Base-by-base conservation (phyloP, 2,888 invertebrate species). In the Biston stratarius region DNA sequence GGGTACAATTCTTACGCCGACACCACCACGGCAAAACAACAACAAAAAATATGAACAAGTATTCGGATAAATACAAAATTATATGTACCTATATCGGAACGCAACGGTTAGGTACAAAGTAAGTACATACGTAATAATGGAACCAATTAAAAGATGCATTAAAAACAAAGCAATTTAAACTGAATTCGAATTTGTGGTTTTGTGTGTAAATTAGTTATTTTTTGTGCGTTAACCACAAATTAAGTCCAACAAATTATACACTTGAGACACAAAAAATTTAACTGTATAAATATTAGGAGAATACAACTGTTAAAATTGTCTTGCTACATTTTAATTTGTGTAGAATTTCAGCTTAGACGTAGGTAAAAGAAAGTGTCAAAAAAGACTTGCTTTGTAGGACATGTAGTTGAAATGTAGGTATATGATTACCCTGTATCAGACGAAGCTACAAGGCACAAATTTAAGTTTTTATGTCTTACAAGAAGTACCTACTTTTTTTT, bases 121-220 rank as follows among this genome's bases (percentile, higher is more conserved):
- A 48, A 48, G 24, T 48, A 5, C 11, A 48, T 24, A 33, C 1
- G 3, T 11, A 48, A 9, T 48, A 48, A 15, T 24, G 5, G 15
- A 10, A 47, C 24, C 6, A 14, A 5, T 48, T 24, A 49, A 33
- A 49, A 42, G 40, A 10, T 42, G 33, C 8, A 60, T 6, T 48
- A 48, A 48, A 48, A 48, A 48, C 48, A 48, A 48, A 48, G 48
- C 48, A 15, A 48, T 48, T 48, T 48, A 48, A 48, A 48, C 48
- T 10, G 24, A 48, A 5, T 24, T 48, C 24, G 6, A 24, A 24
- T 47, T 47, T 48, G 24, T 48, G 15, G 48, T 33, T 24, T 24
- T 24, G 24, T 24, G 24, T 24, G 24, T 24, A 48, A 12, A 10
- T 48, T n/a, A 24, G 9, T 11, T 24, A 11, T 14, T 48, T 48